A percentile compares a stretch with the other conserved stretches of the same genome.
Evolutionary conservation across 2,113 vertebrate species (phyloP).

Genomic region (Microcebus lehilahytsara): DNA sequence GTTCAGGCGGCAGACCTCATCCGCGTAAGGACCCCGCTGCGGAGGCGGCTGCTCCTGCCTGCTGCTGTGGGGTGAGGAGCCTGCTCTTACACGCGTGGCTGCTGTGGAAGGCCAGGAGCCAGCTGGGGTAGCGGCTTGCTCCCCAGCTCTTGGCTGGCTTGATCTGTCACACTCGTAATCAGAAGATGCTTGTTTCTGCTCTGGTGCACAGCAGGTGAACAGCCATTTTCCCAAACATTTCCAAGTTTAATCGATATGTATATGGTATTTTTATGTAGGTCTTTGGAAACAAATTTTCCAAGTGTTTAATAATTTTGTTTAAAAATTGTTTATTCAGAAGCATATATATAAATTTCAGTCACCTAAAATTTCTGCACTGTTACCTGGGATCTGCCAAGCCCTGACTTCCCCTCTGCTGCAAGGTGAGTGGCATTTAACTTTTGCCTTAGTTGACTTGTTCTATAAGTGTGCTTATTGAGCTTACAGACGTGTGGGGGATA

Average conservation of each 20-base stretch:
- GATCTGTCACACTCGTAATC: fast-evolving
- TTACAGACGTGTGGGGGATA: not conserved
- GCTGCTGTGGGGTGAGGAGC: not conserved
- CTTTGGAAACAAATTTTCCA: not conserved
- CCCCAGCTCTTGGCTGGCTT: not conserved
- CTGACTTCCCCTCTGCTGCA: not conserved
- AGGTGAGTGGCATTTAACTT: not conserved
- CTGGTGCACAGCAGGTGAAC: fast-evolving
- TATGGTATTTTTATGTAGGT: not conserved
- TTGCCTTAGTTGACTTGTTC: not conserved
- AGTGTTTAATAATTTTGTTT: not conserved
- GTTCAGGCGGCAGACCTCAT: too few relatives aligned
- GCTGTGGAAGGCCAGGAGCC: not conserved
- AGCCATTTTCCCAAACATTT: not conserved
- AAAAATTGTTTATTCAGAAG: not conserved
- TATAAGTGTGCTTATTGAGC: not conserved
- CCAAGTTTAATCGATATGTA: not conserved
- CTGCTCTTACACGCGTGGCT: fast-evolving
- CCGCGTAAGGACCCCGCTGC: not conserved
- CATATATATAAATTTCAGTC: not conserved
- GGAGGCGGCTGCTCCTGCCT: too few relatives aligned
- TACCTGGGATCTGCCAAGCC: not conserved
- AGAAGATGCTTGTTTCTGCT: not conserved
- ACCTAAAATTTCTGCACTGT: not conserved
- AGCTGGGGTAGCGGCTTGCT: fast-evolving